Conservation (phyloP, 2,113 vertebrate species). For the Oplegnathus fasciatus region DNA sequence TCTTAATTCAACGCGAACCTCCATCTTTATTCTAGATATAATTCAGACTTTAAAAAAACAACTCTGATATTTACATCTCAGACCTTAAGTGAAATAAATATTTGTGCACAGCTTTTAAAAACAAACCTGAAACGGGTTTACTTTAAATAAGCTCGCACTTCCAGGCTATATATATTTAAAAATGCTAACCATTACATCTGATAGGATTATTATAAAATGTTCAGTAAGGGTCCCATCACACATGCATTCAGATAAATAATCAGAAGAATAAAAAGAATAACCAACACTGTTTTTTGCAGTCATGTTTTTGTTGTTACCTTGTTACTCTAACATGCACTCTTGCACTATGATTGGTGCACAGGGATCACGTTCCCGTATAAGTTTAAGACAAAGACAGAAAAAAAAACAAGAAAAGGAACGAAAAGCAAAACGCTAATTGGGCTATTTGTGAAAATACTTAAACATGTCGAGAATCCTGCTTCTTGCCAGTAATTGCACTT, state of each 20-base stretch:
- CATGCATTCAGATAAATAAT: not conserved
- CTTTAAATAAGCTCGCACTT: not conserved
- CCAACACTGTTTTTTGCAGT: not conserved
- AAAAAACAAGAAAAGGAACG: not conserved
- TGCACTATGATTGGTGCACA: not conserved
- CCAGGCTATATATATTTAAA: not conserved
- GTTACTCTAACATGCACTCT: not conserved
- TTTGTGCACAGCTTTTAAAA: conserved; percentile 7
- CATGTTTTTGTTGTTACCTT: conserved; percentile 9
- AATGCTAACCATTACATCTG: not conserved
- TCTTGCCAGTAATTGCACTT: conserved; percentile 74
- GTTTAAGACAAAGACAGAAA: conserved; percentile 36
- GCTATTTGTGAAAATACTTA: conserved; percentile 67
- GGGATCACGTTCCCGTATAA: conserved; percentile 32
- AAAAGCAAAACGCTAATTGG: conserved; percentile 60
- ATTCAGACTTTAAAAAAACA: not conserved
- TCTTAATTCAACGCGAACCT: conserved; percentile 32
- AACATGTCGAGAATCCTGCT: conserved; percentile 61
- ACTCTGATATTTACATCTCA: not conserved
- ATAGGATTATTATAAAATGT: not conserved
- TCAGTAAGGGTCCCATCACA: not conserved
- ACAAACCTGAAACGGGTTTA: not conserved
- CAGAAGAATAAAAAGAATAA: not conserved
- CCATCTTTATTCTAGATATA: conserved; percentile 11
- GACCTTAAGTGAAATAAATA: conserved; percentile 3